These are phyloP conservation scores for Chamaetylas fuelleborni DNA, from an alignment of 2,113 vertebrate genomes.

Conservation along the genomic window DNA sequence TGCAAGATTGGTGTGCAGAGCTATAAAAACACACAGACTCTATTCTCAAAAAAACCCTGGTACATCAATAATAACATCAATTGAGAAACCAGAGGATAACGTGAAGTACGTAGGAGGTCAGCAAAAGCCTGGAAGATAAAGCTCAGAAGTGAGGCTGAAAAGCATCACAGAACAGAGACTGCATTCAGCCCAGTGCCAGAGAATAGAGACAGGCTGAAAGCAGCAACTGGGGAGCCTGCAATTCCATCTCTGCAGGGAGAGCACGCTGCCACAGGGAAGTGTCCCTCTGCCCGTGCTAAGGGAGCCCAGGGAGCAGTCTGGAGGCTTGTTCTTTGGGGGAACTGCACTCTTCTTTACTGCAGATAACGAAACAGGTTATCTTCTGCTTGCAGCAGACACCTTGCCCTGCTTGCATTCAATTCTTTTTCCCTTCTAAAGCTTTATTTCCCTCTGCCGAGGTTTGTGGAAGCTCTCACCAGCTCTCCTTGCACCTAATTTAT, in stretches of 20 bases:
- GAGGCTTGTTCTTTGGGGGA: neutral
- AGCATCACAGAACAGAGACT: neutral
- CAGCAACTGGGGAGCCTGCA: neutral
- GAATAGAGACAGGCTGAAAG: neutral
- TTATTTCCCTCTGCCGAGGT: neutral
- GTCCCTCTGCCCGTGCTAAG: neutral
- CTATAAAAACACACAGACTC: conserved; percentile 21
- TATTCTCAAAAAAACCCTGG: neutral
- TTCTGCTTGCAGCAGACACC: neutral
- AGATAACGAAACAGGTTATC: neutral
- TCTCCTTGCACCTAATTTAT: neutral
- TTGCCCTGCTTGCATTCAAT: neutral
- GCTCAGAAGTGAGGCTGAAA: neutral
- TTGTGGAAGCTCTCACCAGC: neutral
- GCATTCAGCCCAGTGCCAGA: conserved; percentile 15
- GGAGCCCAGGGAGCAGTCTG: neutral
- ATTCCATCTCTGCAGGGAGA: neutral
- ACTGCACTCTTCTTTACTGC: neutral
- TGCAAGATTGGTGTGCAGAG: neutral
- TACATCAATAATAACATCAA: conserved; percentile 58
- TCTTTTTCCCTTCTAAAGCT: neutral
- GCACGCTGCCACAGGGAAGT: neutral
- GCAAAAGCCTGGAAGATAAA: conserved; percentile 41
- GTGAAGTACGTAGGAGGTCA: conserved; percentile 38
- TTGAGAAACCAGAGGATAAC: conserved; percentile 42